Conservation (phyloP, 1,140 invertebrate genomes). For the Brachionus calyciflorus region DNA sequence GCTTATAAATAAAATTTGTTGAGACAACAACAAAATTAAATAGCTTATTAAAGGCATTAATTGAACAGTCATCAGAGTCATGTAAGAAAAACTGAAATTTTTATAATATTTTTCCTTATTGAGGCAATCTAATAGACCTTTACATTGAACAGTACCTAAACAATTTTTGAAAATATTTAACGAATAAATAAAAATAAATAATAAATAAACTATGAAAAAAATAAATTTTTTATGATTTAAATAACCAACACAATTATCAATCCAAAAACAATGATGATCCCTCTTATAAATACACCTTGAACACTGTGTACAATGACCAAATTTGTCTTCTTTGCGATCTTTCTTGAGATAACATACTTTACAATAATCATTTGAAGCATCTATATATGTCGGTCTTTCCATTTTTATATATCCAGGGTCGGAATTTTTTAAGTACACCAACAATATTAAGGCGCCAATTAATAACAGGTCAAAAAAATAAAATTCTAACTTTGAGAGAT, state of each 20-base stretch:
- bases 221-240: constrained; percentile 43
- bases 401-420: constrained; percentile 8
- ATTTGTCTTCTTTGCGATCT: neutral
- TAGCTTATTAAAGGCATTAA: constrained; percentile 29
- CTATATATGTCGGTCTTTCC: neutral
- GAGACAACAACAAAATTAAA: neutral
- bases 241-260: constrained; percentile 44
- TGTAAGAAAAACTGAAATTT: neutral
- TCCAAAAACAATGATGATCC: constrained; percentile 46
- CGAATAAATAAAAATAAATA: constrained; percentile 5
- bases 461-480: constrained; percentile 14
- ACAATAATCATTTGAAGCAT: constrained; percentile 14
- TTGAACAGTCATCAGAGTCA: constrained; percentile 24
- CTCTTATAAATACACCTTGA: constrained; percentile 19
- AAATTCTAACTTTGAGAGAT: neutral
- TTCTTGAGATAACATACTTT: neutral
- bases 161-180: neutral
- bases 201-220: constrained; percentile 4
- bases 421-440: constrained; percentile 24
- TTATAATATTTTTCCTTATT: neutral
- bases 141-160: neutral
- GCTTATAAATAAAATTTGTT: constrained; percentile 33
- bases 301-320: constrained; percentile 32
- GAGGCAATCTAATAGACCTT: neutral
- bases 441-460: neutral